Conservation (phyloP, 2,888 invertebrate species). For the Mactromeris polynyma region DNA sequence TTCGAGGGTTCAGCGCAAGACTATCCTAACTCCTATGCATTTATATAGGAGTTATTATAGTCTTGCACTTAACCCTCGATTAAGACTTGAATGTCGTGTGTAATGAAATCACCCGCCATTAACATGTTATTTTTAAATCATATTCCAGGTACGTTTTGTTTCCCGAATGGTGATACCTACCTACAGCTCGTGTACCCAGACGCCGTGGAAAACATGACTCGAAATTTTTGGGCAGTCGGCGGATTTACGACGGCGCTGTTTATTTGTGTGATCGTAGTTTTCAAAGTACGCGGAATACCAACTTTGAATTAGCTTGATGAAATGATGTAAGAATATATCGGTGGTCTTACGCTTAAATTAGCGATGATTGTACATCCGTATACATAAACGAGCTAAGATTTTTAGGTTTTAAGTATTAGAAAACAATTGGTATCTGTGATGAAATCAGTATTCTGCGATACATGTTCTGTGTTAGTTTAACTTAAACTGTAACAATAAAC, state of each 20-base stretch:
- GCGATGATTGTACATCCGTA: too few relatives aligned
- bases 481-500: too few relatives aligned
- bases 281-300: constrained; percentile 78
- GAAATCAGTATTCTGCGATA: neutral
- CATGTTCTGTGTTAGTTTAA: too few relatives aligned
- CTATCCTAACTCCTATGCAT: too few relatives aligned
- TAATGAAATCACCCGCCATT: too few relatives aligned
- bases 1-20: too few relatives aligned
- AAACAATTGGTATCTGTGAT: neutral
- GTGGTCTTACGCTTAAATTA: too few relatives aligned
- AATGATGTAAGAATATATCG: too few relatives aligned
- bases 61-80: too few relatives aligned
- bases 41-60: too few relatives aligned
- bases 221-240: constrained; percentile 78
- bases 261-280: constrained; percentile 73
- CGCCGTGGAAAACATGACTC: constrained; percentile 74
- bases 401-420: neutral
- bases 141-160: constrained; percentile 75
- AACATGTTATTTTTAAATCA: neutral
- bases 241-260: constrained; percentile 74
- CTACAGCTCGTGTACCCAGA: constrained; percentile 75
- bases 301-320: constrained; percentile 67
- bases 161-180: constrained; percentile 73
- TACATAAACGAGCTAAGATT: too few relatives aligned
- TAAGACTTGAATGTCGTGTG: too few relatives aligned